phyloP scores from a whole-genome alignment of 1,140 invertebrate species.

The Pemphigus obesinymphae region DNA sequence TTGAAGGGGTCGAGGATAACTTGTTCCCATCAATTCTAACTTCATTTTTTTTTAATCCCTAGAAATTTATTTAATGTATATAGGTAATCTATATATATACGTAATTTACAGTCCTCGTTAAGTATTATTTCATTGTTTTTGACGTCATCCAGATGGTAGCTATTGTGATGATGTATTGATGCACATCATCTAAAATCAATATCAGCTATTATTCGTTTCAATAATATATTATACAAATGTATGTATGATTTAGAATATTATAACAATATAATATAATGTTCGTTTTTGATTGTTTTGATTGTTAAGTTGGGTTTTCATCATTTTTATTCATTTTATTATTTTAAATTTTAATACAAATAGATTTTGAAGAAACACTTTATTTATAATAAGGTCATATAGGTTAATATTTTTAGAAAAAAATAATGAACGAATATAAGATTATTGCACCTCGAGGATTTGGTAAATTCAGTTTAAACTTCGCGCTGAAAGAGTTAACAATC shows the following conservation, averaged over 20 bases:
- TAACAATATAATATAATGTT: no score
- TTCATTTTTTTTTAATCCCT: conserved; percentile 7
- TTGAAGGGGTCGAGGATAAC: conserved; percentile 38
- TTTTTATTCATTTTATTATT: no score
- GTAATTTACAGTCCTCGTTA: background rate
- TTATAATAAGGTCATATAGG: no score
- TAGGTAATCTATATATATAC: background rate
- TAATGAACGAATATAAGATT: no score
- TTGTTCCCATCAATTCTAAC: conserved; percentile 11
- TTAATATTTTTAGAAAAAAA: no score
- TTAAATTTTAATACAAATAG: no score
- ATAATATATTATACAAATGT: background rate
- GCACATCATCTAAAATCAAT: background rate
- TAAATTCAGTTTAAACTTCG: background rate
- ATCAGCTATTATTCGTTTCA: background rate
- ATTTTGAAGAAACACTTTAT: no score
- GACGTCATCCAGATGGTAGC: background rate
- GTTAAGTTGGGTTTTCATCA: no score
- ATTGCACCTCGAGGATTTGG: background rate
- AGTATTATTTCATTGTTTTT: background rate
- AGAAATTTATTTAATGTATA: background rate
- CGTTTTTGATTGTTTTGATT: no score
- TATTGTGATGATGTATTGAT: background rate
- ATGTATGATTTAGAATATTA: no score
- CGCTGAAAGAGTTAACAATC: conserved; percentile 18